These are phyloP conservation scores for Melanerpes formicivorus DNA, from an alignment of 2,113 vertebrate species.

Conservation along the genomic window DNA sequence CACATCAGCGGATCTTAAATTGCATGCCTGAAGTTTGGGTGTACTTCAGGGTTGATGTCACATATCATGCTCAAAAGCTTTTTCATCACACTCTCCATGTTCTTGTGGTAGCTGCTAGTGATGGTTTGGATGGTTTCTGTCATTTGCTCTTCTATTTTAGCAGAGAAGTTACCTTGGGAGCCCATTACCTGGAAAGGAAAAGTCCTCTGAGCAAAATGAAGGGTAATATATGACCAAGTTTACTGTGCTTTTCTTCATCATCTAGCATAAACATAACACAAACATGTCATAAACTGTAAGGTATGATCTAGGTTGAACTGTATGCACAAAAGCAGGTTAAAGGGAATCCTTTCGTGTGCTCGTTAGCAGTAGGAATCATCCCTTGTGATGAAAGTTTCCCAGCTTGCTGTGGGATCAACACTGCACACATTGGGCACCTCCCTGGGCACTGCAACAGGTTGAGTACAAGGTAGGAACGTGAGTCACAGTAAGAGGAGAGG, in stretches of 20 bases:
- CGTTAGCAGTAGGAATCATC: slow-evolving; percentile 1
- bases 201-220: neutral
- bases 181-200: slow-evolving; percentile 77
- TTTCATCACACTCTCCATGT: slow-evolving; percentile 61
- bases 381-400: neutral
- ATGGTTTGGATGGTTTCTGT: slow-evolving; percentile 63
- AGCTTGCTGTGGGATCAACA: neutral
- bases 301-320: neutral
- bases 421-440: neutral
- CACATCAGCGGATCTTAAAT: neutral
- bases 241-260: neutral
- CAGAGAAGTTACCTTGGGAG: slow-evolving; percentile 76
- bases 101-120: slow-evolving; percentile 53
- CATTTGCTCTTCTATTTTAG: slow-evolving; percentile 77
- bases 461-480: neutral
- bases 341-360: neutral
- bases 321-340: neutral
- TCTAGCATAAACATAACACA: neutral
- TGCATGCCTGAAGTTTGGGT: slow-evolving; percentile 66
- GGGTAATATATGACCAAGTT: neutral
- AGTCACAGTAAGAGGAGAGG: neutral
- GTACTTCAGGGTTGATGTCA: slow-evolving; percentile 77
- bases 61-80: slow-evolving; percentile 71
- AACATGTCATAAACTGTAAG: neutral
- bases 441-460: neutral